phyloP scores from a whole-genome alignment of 2,113 vertebrate genomes.

The Narcine bancroftii region DNA sequence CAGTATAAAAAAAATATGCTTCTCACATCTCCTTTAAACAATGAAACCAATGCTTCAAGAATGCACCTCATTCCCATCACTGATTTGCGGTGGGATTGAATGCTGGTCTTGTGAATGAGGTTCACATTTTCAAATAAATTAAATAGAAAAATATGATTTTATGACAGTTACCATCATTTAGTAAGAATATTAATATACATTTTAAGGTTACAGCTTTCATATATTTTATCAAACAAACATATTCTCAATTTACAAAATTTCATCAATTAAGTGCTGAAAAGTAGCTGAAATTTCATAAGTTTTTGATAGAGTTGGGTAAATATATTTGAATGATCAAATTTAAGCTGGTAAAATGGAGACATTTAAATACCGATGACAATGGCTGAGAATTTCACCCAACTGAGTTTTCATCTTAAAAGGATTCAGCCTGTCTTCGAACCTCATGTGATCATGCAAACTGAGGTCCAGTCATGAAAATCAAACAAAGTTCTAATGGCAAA shows the following conservation, averaged over 20 bases:
- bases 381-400: background rate
- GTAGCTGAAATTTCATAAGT: background rate
- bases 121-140: too few species aligned
- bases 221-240: background rate
- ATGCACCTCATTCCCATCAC: too few species aligned
- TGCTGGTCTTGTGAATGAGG: too few species aligned
- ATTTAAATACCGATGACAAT: background rate
- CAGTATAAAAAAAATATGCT: too few species aligned
- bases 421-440: background rate
- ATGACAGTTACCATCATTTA: background rate
- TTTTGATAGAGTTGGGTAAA: background rate
- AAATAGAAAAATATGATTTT: background rate
- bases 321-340: background rate
- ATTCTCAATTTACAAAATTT: too few species aligned
- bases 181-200: background rate
- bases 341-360: background rate
- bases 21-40: too few species aligned
- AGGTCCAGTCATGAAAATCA: background rate
- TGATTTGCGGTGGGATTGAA: too few species aligned
- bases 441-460: background rate
- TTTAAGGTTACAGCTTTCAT: background rate
- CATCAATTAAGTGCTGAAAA: background rate
- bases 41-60: too few species aligned
- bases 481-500: background rate
- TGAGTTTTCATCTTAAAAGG: background rate